These are phyloP conservation scores for Asarcornis scutulata DNA, from an alignment of 2,113 vertebrate species.

Conservation along the genomic window DNA sequence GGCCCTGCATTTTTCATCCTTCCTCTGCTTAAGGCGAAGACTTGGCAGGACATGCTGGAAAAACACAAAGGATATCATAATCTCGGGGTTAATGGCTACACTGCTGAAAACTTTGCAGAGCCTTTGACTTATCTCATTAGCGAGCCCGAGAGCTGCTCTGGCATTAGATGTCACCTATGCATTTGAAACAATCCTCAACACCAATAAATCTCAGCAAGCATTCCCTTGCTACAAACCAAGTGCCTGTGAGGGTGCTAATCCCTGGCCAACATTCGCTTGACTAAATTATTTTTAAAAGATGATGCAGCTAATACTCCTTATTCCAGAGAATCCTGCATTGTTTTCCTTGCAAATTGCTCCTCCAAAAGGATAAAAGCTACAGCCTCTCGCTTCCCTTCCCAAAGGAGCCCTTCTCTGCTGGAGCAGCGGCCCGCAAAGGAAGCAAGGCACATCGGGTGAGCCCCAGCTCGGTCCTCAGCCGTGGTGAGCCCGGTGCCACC, in stretches of 20 bases:
- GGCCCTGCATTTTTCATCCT: conserved; percentile 36
- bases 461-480: neutral
- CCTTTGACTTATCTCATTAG: conserved; percentile 61
- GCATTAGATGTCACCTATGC: conserved; percentile 53
- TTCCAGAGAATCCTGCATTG: conserved; percentile 68
- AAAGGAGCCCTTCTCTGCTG: conserved; percentile 36
- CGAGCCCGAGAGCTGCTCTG: conserved; percentile 22
- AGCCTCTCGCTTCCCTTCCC: conserved; percentile 63
- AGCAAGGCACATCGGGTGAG: conserved; percentile 13
- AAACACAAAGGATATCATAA: conserved; percentile 68
- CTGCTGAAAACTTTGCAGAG: conserved; percentile 47
- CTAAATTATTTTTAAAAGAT: conserved; percentile 70
- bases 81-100: conserved; percentile 43
- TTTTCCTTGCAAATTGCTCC: conserved; percentile 73
- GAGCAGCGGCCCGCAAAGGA: conserved; percentile 25
- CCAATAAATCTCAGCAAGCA: conserved; percentile 45
- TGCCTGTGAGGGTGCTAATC: conserved; percentile 45
- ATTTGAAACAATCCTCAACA: conserved; percentile 18
- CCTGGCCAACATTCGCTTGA: conserved; percentile 29
- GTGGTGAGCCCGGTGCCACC: neutral
- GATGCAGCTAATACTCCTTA: conserved; percentile 68
- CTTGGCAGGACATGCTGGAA: conserved; percentile 48
- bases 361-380: conserved; percentile 69
- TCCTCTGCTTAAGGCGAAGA: neutral
- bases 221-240: neutral